phyloP scores from a whole-genome alignment of 2,888 invertebrate genomes.

The Sarcophaga rosellei region DNA sequence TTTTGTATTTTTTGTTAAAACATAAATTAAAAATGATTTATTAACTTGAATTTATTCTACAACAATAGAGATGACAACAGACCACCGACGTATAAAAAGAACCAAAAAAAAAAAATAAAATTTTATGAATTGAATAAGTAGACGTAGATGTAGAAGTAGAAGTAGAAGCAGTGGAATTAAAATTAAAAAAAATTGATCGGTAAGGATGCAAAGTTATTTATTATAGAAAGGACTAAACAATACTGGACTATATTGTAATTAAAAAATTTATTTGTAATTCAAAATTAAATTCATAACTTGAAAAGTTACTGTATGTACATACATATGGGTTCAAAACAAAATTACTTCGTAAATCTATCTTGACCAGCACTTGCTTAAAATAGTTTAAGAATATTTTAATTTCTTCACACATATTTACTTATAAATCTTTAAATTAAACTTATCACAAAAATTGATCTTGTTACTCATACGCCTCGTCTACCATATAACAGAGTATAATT shows the following conservation, averaged over 20 bases:
- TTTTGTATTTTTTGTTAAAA: neutral
- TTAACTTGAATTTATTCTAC: constrained; percentile 1
- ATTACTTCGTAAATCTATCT: too few relatives aligned
- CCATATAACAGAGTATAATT: neutral
- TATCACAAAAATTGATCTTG: constrained; percentile 6
- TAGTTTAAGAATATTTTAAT: too few relatives aligned
- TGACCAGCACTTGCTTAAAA: too few relatives aligned
- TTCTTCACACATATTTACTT: neutral
- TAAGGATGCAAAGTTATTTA: too few relatives aligned
- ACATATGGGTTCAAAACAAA: too few relatives aligned
- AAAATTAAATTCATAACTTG: too few relatives aligned
- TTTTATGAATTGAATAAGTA: neutral
- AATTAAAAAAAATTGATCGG: too few relatives aligned
- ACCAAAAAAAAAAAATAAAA: neutral
- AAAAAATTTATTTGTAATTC: too few relatives aligned
- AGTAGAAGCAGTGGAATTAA: neutral
- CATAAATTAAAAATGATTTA: constrained; percentile 6
- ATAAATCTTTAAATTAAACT: neutral
- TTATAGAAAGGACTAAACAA: too few relatives aligned
- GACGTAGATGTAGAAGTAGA: neutral
- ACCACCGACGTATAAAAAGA: constrained; percentile 8
- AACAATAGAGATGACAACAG: constrained; percentile 17
- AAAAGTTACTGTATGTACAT: too few relatives aligned
- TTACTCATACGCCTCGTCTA: constrained; percentile 13
- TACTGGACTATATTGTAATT: too few relatives aligned